phyloP scores from a whole-genome alignment of 1,140 invertebrate genomes.

The Onthophagus taurus region DNA sequence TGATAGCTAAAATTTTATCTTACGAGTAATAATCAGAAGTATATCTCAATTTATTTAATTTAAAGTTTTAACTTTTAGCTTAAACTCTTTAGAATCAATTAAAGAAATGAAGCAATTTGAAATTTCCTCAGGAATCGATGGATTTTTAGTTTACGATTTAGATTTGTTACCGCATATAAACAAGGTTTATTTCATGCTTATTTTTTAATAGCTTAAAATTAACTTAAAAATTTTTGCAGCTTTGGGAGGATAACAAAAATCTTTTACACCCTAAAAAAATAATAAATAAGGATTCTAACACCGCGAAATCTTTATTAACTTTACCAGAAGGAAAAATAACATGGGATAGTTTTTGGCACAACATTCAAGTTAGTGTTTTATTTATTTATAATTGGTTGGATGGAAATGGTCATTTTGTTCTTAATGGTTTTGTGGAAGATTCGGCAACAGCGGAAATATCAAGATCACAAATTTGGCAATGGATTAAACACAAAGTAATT shows the following conservation, averaged over 20 bases:
- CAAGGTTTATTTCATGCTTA: too few species aligned
- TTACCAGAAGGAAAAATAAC: constrained; percentile 54
- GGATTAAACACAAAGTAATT: constrained; percentile 52
- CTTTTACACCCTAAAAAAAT: too few species aligned
- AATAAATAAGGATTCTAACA: too few species aligned
- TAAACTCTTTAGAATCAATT: too few species aligned
- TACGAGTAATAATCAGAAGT: constrained; percentile 20
- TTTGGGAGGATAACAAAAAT: constrained; percentile 43
- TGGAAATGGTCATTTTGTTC: constrained; percentile 56
- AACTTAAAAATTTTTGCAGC: constrained; percentile 31
- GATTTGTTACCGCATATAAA: constrained; percentile 49
- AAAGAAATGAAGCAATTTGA: too few species aligned
- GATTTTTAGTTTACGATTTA: constrained; percentile 61
- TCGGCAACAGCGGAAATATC: constrained; percentile 68
- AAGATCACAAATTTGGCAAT: constrained; percentile 64
- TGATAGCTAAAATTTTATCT: constrained; percentile 50
- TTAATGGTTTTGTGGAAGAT: constrained; percentile 58
- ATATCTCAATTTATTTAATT: too few species aligned
- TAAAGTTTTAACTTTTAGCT: too few species aligned
- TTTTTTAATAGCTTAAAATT: constrained; percentile 17
- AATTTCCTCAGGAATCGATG: constrained; percentile 54
- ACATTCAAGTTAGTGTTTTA: constrained; percentile 52
- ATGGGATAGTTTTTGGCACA: constrained; percentile 49
- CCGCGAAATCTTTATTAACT: constrained; percentile 41
- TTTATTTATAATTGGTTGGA: constrained; percentile 61